Evolutionary conservation across 2,797 vertebrate genomes (phyloP).

Genomic region (Alectoris magna): DNA sequence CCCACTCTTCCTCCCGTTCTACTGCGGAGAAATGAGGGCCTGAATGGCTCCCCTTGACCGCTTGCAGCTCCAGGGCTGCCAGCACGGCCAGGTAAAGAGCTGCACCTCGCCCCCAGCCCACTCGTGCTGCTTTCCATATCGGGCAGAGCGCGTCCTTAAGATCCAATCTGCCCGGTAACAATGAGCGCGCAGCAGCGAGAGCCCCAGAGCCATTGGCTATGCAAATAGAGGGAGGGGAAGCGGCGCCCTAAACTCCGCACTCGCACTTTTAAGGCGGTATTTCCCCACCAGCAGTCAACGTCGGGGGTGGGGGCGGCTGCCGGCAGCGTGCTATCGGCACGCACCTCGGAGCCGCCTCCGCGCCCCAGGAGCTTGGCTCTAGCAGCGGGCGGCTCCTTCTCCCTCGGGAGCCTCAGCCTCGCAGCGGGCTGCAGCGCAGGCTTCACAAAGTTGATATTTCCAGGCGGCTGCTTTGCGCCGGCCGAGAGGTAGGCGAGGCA

Average conservation of each 20-base stretch:
- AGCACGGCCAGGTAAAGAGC: fast-evolving
- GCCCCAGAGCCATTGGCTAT: constrained; percentile 93
- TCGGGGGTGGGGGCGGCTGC: background rate
- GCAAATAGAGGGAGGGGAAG: constrained; percentile 88
- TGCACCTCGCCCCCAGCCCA: background rate
- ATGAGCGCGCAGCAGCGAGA: constrained; percentile 84
- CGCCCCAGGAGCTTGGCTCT: background rate
- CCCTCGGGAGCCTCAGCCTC: background rate
- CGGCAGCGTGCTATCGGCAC: background rate
- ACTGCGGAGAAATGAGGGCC: background rate
- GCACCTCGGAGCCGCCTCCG: background rate
- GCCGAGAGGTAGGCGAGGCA: background rate
- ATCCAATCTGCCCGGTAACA: constrained; percentile 95
- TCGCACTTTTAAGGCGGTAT: constrained; percentile 91
- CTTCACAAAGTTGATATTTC: constrained; percentile 3
- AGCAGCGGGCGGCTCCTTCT: background rate
- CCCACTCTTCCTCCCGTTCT: constrained; percentile 27
- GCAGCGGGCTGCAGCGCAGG: background rate
- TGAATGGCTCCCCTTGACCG: constrained; percentile 22
- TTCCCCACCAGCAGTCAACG: constrained; percentile 54
- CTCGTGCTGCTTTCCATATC: constrained; percentile 50
- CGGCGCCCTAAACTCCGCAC: constrained; percentile 82
- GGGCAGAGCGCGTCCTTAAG: constrained; percentile 68
- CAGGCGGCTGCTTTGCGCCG: background rate
- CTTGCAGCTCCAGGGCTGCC: background rate